Evolutionary conservation across 2,888 invertebrate species (phyloP).

Genomic region (Drosophila heteroneura): DNA sequence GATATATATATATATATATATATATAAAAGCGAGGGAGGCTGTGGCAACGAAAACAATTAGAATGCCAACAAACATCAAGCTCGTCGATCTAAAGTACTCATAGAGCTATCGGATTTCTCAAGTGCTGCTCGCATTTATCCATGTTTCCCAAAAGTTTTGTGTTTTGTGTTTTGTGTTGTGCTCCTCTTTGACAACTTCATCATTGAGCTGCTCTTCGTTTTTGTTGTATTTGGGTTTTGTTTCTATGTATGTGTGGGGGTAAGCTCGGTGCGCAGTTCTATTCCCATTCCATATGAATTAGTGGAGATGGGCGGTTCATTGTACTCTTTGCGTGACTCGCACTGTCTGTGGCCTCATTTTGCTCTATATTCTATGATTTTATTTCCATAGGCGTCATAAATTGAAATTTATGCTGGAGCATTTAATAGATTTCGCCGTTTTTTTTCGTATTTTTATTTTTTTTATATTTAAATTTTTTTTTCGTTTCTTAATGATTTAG

Average conservation of each 20-base stretch:
- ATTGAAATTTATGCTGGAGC: slow-evolving; percentile 80
- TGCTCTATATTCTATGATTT: slow-evolving; percentile 46
- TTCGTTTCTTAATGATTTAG: slow-evolving; percentile 70
- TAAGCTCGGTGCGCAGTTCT: slow-evolving; percentile 55
- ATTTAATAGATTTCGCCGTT: slow-evolving; percentile 78
- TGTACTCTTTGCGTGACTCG: slow-evolving; percentile 43
- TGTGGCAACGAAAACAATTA: slow-evolving; percentile 49
- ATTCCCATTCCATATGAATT: slow-evolving; percentile 50
- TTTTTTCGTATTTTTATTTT: slow-evolving; percentile 47
- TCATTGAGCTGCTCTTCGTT: slow-evolving; percentile 8
- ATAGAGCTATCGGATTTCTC: slow-evolving; percentile 76
- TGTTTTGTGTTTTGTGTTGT: slow-evolving; percentile 23
- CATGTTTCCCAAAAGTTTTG: slow-evolving; percentile 48
- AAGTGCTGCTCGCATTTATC: slow-evolving; percentile 42
- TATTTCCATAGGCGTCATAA: slow-evolving; percentile 64
- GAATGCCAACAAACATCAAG: slow-evolving; percentile 62
- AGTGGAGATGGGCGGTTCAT: slow-evolving; percentile 60
- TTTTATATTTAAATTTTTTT: slow-evolving; percentile 69
- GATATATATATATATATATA: background rate
- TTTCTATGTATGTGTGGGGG: slow-evolving; percentile 23
- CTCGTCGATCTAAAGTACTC: slow-evolving; percentile 75
- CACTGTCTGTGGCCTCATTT: slow-evolving; percentile 69
- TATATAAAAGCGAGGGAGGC: slow-evolving; percentile 44
- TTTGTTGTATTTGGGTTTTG: background rate
- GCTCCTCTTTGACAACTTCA: slow-evolving; percentile 60